Percentiles rank a stretch among this genome's conserved stretches.
Conservation (phyloP, 2,113 vertebrate genomes). For the Melanostigma gelatinosum region DNA sequence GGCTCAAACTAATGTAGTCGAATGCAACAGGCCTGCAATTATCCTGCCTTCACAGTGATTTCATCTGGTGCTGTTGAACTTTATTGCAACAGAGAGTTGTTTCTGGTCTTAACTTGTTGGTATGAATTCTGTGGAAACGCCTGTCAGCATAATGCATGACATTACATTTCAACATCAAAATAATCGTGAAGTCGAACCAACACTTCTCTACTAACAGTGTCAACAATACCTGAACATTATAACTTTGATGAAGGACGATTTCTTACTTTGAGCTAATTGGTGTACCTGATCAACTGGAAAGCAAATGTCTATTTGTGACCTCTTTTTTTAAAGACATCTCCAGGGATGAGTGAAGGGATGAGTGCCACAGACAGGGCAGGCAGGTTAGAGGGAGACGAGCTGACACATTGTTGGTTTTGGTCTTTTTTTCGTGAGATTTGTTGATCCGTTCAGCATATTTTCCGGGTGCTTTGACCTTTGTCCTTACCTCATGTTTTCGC, state of each 20-base stretch:
- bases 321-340: not conserved
- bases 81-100: not conserved
- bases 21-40: not conserved
- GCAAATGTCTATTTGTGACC: not conserved
- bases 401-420: not conserved
- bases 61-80: not conserved
- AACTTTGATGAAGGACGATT: not conserved
- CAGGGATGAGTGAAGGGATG: not conserved
- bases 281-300: not conserved
- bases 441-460: not conserved
- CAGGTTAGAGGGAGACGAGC: not conserved
- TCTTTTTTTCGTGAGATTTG: not conserved
- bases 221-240: not conserved
- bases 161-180: not conserved
- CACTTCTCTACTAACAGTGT: not conserved
- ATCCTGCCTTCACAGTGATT: not conserved
- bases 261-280: not conserved
- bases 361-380: not conserved
- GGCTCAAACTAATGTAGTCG: not conserved
- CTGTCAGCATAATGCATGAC: not conserved
- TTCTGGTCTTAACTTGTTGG: not conserved
- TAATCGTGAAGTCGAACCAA: not conserved
- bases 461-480: not conserved
- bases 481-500: constrained; percentile 67
- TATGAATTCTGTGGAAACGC: not conserved